phyloP scores from a whole-genome alignment of 2,888 invertebrate species.

The Odontomyia ornata region DNA sequence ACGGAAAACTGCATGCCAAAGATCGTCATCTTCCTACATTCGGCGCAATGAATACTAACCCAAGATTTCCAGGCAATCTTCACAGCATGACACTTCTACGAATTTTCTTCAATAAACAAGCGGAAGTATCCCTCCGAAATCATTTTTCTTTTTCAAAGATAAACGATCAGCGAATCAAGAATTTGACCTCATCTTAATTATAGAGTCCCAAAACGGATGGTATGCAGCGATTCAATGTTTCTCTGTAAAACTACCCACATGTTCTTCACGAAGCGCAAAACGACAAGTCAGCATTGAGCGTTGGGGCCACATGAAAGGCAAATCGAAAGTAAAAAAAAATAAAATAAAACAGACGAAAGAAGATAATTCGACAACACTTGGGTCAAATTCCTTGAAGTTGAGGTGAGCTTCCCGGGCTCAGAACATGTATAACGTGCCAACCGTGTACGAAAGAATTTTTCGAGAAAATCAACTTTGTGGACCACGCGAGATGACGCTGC shows the following conservation, averaged over 20 bases:
- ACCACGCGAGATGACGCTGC: conserved; percentile 48
- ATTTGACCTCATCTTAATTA: conserved; percentile 28
- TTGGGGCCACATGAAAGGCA: conserved; percentile 18
- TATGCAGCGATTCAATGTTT: conserved; percentile 14
- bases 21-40: no score
- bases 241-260: conserved; percentile 5
- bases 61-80: not conserved
- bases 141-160: conserved; percentile 11
- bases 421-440: conserved; percentile 44
- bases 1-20: no score
- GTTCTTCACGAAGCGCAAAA: conserved; percentile 24
- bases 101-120: not conserved
- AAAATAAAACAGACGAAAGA: conserved; percentile 32
- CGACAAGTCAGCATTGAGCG: conserved; percentile 13
- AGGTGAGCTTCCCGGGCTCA: conserved; percentile 19
- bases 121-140: not conserved
- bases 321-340: conserved; percentile 22
- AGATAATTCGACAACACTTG: conserved; percentile 45
- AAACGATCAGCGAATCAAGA: not conserved
- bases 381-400: conserved; percentile 45
- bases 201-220: conserved; percentile 7
- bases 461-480: conserved; percentile 44
- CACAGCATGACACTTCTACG: not conserved
- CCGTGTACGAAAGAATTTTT: conserved; percentile 48
- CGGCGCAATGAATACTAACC: no score